A percentile compares a stretch with the other conserved stretches of the same genome.
These are phyloP conservation scores for Eumaeus atala DNA, from an alignment of 1,140 invertebrate species.

Conservation along the genomic window DNA sequence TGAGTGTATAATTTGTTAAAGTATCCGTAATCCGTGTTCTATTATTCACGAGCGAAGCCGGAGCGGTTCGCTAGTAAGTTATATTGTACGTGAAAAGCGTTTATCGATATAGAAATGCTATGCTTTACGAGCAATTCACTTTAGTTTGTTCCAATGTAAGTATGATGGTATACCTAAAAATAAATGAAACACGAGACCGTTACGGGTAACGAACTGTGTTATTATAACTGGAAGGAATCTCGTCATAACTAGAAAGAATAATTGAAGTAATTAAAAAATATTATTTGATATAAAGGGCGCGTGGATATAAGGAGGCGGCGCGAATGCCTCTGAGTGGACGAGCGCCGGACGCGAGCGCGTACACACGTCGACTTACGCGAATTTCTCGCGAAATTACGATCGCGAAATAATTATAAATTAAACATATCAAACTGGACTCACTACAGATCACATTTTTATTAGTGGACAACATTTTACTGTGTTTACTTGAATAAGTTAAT, in stretches of 20 bases:
- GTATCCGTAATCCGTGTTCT: no score
- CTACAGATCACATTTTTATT: no score
- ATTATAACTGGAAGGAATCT: conserved; percentile 59
- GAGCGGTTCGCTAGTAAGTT: no score
- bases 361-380: conserved; percentile 12
- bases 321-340: conserved; percentile 26
- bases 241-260: conserved; percentile 59
- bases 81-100: no score
- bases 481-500: no score
- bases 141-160: neutral
- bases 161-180: conserved; percentile 25
- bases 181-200: conserved; percentile 13
- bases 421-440: no score
- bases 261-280: conserved; percentile 58
- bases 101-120: no score
- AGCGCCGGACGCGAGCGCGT: conserved; percentile 16
- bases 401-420: neutral
- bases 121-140: no score
- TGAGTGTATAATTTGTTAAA: no score
- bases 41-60: no score
- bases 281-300: conserved; percentile 21
- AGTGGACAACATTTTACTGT: no score
- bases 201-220: conserved; percentile 15
- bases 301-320: conserved; percentile 41
- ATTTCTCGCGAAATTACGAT: conserved; percentile 2